A percentile compares a stretch with the other conserved stretches of the same genome.
These are phyloP conservation scores for Conistra vaccinii DNA, from an alignment of 2,888 invertebrate genomes.

Conservation along the genomic window DNA sequence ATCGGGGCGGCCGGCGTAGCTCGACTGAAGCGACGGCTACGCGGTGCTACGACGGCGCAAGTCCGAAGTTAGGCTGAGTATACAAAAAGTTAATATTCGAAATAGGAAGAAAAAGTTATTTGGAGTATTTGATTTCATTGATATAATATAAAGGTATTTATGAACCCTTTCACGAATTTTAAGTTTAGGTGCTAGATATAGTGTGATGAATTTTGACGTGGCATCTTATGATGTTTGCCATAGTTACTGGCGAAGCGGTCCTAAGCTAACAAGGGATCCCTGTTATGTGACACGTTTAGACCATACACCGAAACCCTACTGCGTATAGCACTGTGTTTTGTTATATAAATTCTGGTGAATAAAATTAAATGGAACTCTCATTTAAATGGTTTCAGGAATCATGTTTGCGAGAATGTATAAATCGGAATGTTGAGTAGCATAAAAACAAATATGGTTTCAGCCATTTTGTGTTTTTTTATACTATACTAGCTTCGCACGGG, in stretches of 20 bases:
- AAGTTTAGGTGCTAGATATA: slow-evolving; percentile 1
- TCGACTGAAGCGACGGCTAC: slow-evolving; percentile 79
- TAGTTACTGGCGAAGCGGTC: slow-evolving; percentile 45
- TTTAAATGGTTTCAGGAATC: slow-evolving; percentile 47
- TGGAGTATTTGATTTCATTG: slow-evolving; percentile 23
- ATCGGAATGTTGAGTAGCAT: not conserved
- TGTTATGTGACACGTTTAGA: slow-evolving; percentile 56
- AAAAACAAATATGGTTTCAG: not conserved
- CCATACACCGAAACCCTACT: slow-evolving; percentile 44
- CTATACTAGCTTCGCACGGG: too few species aligned
- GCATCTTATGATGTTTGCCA: slow-evolving; percentile 50
- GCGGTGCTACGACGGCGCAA: slow-evolving; percentile 81
- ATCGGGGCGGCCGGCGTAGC: slow-evolving; percentile 79
- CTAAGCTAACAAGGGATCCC: slow-evolving; percentile 64
- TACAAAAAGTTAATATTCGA: slow-evolving; percentile 63
- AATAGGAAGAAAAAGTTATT: slow-evolving; percentile 57
- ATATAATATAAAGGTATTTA: slow-evolving; percentile 4
- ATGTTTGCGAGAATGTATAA: slow-evolving; percentile 24
- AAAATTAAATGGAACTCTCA: slow-evolving; percentile 47
- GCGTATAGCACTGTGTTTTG: slow-evolving; percentile 45
- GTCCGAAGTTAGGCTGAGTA: slow-evolving; percentile 71
- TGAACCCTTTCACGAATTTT: not conserved
- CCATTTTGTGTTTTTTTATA: too few species aligned
- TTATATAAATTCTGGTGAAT: slow-evolving; percentile 45
- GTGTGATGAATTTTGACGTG: slow-evolving; percentile 56